Base-by-base conservation (phyloP, 1,140 invertebrate genomes). In the Pinna nobilis region DNA sequence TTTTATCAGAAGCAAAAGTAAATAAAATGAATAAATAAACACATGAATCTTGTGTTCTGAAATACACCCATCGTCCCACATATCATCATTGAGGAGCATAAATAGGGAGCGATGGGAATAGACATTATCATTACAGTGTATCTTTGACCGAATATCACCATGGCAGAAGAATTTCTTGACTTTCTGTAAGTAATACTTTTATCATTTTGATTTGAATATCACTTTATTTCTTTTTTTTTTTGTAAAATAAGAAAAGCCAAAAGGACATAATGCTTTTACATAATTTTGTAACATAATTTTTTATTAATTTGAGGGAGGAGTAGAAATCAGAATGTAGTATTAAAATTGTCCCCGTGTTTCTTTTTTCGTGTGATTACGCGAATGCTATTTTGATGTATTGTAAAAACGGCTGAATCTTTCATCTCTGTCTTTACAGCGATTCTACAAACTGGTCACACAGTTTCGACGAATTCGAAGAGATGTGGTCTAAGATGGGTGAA, bases 101-200 rank as follows among this genome's bases (percentile, higher is more conserved):
- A 51, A 51, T 51, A 51, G 20, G 15, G 50, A 30, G 50, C 32
- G 25, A 15, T 53, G 25, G 2, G 32, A 53, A 53, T 28, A 23
- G 25, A 30, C 25, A 53, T 53, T 30, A 53, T 23, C 50, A 53
- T n/a, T n/a, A n/a, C n/a, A n/a, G n/a, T n/a, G n/a, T n/a, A n/a
- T n/a, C n/a, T n/a, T 53, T 25, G 50, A 53, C 50, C 25, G 32
- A 53, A 53, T 53, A 25, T 13, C 50, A 53, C 25, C 15, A 53
- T 53, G 50, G 50, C 50, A 53, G 50, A 53, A 53, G 50, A 23
- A 53, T 20, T 20, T 30, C 50, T 53, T 53, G 23, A 53, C 25
- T 53, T 53, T 53, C 50, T 53, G 50, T 53, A 53, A 53, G 50
- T 53, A 53, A 53, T 28, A 53, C 32, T 28, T 53, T 53, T 1